phyloP scores from a whole-genome alignment of 2,888 invertebrate genomes.

The Hirtodrosophila cameraria region DNA sequence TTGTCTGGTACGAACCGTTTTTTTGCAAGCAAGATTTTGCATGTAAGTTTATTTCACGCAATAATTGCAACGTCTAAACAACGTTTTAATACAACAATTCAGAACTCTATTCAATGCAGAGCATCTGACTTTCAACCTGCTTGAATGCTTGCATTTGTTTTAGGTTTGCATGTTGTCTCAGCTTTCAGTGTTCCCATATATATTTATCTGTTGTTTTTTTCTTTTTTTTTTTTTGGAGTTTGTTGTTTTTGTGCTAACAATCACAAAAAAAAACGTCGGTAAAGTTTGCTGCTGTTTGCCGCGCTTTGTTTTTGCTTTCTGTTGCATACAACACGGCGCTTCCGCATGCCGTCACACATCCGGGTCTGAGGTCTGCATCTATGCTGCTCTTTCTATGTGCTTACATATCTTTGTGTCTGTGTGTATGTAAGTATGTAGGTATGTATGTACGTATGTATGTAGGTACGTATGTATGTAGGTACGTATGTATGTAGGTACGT shows the following conservation, averaged over 20 bases:
- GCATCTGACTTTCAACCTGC: slow-evolving; percentile 20
- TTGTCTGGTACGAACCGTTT: too few relatives aligned
- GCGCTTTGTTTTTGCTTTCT: slow-evolving; percentile 47
- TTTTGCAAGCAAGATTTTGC: too few relatives aligned
- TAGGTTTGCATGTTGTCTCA: slow-evolving; percentile 58
- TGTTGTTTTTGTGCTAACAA: slow-evolving; percentile 34
- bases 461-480: neutral
- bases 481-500: slow-evolving; percentile 1
- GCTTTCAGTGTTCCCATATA: slow-evolving; percentile 55
- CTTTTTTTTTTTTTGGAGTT: too few relatives aligned
- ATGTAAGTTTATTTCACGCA: too few relatives aligned
- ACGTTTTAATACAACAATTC: too few relatives aligned
- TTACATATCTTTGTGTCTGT: too few relatives aligned
- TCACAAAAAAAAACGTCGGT: slow-evolving; percentile 40
- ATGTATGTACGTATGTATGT: slow-evolving; percentile 10
- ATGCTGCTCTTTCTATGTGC: too few relatives aligned
- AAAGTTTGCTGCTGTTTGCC: slow-evolving; percentile 53
- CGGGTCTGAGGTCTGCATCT: slow-evolving; percentile 1
- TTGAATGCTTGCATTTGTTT: slow-evolving; percentile 6
- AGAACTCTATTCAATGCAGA: neutral
- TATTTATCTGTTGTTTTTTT: slow-evolving; percentile 21
- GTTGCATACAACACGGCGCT: slow-evolving; percentile 55
- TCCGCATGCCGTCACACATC: slow-evolving; percentile 39
- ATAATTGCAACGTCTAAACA: too few relatives aligned
- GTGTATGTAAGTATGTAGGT: neutral